Evolutionary conservation across 2,797 vertebrate genomes (phyloP), one percentile per base, ranked within the genome.

Genomic region (Adrianichthys oophorus): DNA sequence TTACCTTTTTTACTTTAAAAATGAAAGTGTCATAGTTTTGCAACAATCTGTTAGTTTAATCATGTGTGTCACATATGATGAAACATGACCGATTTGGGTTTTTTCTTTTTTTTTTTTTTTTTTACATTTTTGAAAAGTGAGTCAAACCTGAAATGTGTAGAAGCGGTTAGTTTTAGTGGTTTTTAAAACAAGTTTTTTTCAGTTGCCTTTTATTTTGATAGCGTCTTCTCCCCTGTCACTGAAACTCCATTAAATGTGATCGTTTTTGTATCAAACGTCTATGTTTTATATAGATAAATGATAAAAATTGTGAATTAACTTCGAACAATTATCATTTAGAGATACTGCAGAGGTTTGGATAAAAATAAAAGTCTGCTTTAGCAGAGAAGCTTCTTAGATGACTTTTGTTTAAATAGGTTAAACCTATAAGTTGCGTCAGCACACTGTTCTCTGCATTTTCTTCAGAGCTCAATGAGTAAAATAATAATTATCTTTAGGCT

Each of bases 361-460:
- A 12, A 10, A 32, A 32, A 32, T 12, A 12, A 32, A 12, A 32
- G 32, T 10, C 32, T 12, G 32, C 2, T 32, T 32, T 32, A 32
- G 10, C 10, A 13, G 32, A 32, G 2, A 60, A 23, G 26, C 4
- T 55, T 43, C 49, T 49, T 4, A 53, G 44, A 26, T 57, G 23
- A 43, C 19, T 42, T 29, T 10, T 24, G 19, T 54, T 24, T 68
- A n/a, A 53, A 24, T 40, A 6, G 15, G 26, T 14, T 42, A 15
- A 59, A 15, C 29, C 16, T 40, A 55, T 41, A 32, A 4, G 45
- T 60, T 68, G 62, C 49, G 56, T 55, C 59, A 54, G 49, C 3
- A 0, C 55, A 54, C 42, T 56, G 56, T 57, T n/a, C 15, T 26
- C 45, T 40, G 48, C 15, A 15, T 18, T 46, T 17, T 62, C 0